Evolutionary conservation across 2,888 invertebrate genomes (phyloP), one percentile per base, ranked within the genome.

Genomic region (Acleris cristana): DNA sequence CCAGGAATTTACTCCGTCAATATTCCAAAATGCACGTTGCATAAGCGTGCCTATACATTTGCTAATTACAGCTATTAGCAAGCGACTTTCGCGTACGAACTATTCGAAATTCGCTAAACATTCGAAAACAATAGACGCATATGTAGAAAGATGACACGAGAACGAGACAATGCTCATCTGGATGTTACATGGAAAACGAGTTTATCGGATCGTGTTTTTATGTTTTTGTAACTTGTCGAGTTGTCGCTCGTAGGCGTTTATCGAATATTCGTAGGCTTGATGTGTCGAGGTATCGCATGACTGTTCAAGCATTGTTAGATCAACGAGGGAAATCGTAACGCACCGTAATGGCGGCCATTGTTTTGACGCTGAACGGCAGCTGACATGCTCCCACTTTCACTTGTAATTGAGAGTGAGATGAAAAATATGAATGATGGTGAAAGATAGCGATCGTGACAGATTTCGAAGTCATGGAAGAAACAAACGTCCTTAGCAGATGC

Each of bases 301-400:
- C 62, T 61, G 57, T 54, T 55, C 49, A 26, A 23, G 45, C 40
- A 58, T 63, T 63, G 63, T 67, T 63, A 57, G 64, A 67, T 67
- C 63, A 67, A 63, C 57, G 62, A 71, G 71, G 67, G 72, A 71
- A 70, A 72, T 71, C 72, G 66, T 70, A 70, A 69, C 57, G 71
- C 69, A 69, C 71, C 64, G 60, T 60, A 63, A 66, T 63, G 34
- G 59, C 55, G 72, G 61, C 77, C 72, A 82, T 82, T 83, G 83
- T 82, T 77, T 80, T 77, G 78, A 76, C 77, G 70, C 54, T 56
- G 55, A 30, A 18, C 40, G 62, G 48, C 53, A 57, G 62, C 67
- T 67, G 63, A 58, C 57, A 63, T 45, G 57, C 48, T 52, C 52
- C 49, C 52, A 62, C 67, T 67, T 67, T 62, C 67, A 67, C 66